phyloP scores from a whole-genome alignment of 92 coral and sea anemone species.

The Meandrina meandrites region DNA sequence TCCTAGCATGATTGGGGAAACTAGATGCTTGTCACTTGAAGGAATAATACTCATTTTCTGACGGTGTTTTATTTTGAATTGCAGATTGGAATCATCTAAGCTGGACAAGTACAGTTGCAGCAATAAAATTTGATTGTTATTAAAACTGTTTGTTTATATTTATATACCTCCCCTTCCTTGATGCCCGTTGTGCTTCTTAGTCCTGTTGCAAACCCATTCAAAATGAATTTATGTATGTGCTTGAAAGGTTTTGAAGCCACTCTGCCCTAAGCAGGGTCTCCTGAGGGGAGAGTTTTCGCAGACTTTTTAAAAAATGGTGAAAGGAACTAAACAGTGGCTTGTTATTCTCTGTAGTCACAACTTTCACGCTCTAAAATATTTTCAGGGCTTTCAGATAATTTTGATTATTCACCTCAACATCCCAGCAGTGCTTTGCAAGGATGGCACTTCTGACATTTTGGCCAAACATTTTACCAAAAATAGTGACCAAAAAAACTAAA shows the following conservation, averaged over 20 bases:
- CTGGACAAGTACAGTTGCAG: background rate
- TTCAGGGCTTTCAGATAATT: too few species aligned
- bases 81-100: slow-evolving; percentile 98
- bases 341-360: too few species aligned
- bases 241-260: too few species aligned
- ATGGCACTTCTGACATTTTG: too few species aligned
- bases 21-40: background rate
- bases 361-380: too few species aligned
- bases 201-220: background rate
- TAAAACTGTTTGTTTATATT: background rate
- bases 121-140: slow-evolving; percentile 42
- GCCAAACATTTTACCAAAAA: too few species aligned
- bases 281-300: background rate
- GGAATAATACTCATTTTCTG: background rate
- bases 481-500: too few species aligned
- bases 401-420: too few species aligned
- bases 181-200: background rate
- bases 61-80: slow-evolving; percentile 14
- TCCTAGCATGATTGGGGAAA: background rate
- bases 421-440: too few species aligned
- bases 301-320: background rate
- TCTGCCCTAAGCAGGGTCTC: too few species aligned
- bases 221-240: background rate
- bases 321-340: too few species aligned
- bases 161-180: background rate